These are phyloP conservation scores for Bombyx mandarina DNA, from an alignment of 1,140 invertebrate genomes.

Conservation along the genomic window DNA sequence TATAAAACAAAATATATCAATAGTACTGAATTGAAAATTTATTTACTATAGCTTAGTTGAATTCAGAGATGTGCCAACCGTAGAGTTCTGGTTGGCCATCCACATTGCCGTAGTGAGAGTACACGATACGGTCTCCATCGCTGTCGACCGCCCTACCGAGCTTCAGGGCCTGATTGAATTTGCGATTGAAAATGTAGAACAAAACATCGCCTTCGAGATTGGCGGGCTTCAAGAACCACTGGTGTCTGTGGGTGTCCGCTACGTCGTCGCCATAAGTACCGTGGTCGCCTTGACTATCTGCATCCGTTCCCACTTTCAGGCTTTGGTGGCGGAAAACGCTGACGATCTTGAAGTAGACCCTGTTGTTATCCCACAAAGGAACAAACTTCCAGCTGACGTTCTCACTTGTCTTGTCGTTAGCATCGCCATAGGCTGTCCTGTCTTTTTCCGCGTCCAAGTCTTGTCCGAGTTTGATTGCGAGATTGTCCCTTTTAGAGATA, in stretches of 20 bases:
- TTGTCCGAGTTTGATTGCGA: not conserved
- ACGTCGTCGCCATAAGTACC: not conserved
- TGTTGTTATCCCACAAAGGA: not conserved
- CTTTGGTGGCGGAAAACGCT: not conserved
- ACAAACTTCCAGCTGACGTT: not conserved
- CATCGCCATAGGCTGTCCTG: not conserved
- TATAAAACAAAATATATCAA: not conserved
- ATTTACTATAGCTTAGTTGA: not conserved
- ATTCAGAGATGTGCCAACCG: not conserved
- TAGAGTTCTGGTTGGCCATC: not conserved
- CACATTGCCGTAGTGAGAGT: not conserved
- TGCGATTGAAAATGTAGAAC: not conserved
- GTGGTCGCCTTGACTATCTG: not conserved
- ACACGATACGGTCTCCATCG: not conserved
- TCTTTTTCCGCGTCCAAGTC: not conserved
- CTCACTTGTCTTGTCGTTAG: not conserved
- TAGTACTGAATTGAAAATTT: not conserved
- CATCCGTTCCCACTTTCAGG: not conserved
- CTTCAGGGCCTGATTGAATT: not conserved
- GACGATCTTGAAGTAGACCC: not conserved
- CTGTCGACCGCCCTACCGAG: not conserved
- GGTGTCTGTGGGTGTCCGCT: slow-evolving; percentile 1
- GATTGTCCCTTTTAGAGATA: not conserved
- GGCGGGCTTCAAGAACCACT: not conserved
- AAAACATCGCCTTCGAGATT: not conserved